These are phyloP conservation scores for Morelia viridis DNA, from an alignment of 2,797 vertebrate species.

Conservation along the genomic window DNA sequence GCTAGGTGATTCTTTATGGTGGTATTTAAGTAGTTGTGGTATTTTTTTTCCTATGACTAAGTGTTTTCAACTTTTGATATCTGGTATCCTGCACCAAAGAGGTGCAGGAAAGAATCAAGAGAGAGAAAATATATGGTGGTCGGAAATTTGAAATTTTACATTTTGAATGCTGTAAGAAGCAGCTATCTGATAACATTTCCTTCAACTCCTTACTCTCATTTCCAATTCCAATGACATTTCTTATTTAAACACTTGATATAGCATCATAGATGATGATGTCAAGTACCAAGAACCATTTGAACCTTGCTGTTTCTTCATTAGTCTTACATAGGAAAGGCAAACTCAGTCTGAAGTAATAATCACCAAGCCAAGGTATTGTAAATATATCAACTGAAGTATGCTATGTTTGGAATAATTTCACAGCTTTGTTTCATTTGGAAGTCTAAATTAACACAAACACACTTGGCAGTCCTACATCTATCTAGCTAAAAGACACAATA, in stretches of 20 bases:
- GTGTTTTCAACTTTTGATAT: neutral
- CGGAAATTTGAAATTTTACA: neutral
- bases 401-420: constrained; percentile 44
- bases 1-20: neutral
- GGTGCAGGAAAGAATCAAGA: neutral
- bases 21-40: no score
- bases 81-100: neutral
- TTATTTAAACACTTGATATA: constrained; percentile 23
- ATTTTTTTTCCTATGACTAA: neutral
- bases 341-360: constrained; percentile 38
- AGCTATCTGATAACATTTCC: constrained; percentile 18
- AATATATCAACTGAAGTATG: constrained; percentile 34
- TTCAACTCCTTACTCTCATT: constrained; percentile 30
- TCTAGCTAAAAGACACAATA: constrained; percentile 53
- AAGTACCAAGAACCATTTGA: constrained; percentile 52
- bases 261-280: constrained; percentile 32
- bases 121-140: neutral
- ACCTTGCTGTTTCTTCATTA: constrained; percentile 56
- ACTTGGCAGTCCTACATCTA: constrained; percentile 51
- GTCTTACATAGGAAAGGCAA: constrained; percentile 39
- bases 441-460: constrained; percentile 60
- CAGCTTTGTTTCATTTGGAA: constrained; percentile 63
- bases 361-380: constrained; percentile 32
- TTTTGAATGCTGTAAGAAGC: constrained; percentile 1
- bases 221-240: constrained; percentile 25